Conservation (phyloP, 2,888 invertebrate genomes). For the Chloroclystis v-ata region DNA sequence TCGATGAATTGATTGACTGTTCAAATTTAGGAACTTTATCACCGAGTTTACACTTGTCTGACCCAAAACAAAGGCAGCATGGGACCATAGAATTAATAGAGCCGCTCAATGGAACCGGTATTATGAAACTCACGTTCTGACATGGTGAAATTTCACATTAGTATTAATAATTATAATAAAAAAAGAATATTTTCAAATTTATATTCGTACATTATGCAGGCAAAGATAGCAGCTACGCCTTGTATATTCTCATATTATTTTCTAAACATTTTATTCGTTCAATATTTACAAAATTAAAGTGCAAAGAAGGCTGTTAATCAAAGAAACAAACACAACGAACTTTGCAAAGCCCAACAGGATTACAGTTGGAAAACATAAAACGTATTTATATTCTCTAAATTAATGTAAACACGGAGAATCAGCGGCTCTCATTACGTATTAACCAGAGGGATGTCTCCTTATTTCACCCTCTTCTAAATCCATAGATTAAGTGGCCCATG, state of each 20-base stretch:
- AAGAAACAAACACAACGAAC: slow-evolving; percentile 7
- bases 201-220: no score
- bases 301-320: neutral
- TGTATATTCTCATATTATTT: no score
- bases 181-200: no score
- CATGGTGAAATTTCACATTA: no score
- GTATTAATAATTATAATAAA: no score
- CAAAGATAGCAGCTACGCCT: no score
- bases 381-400: slow-evolving; percentile 55
- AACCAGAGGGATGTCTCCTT: slow-evolving; percentile 61
- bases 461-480: slow-evolving; percentile 65
- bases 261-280: no score
- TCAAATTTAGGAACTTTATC: slow-evolving; percentile 26
- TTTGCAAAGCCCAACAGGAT: slow-evolving; percentile 12
- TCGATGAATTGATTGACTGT: slow-evolving; percentile 1
- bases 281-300: no score
- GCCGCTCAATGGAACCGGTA: slow-evolving; percentile 34
- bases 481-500: slow-evolving; percentile 58
- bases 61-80: slow-evolving; percentile 39
- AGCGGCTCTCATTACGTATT: slow-evolving; percentile 70
- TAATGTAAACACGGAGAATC: slow-evolving; percentile 68
- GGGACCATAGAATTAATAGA: slow-evolving; percentile 36
- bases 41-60: slow-evolving; percentile 27
- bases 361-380: slow-evolving; percentile 24
- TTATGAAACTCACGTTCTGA: slow-evolving; percentile 32